Conservation (phyloP, 2,888 invertebrate genomes). For the Theretra japonica region DNA sequence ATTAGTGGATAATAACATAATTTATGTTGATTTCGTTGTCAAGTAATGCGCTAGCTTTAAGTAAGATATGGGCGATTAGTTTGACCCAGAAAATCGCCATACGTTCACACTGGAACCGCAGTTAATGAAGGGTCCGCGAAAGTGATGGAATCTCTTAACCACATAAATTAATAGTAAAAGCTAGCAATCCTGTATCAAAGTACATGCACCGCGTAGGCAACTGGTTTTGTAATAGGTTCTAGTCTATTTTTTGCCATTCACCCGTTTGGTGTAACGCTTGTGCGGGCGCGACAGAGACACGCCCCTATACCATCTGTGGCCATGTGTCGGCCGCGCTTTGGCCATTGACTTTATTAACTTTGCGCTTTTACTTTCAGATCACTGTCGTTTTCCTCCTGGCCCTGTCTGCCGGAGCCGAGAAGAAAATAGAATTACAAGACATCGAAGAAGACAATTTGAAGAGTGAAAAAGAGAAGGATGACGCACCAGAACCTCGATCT, state of each 20-base stretch:
- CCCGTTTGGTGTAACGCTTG: slow-evolving; percentile 64
- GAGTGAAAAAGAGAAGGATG: slow-evolving; percentile 79
- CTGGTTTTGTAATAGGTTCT: slow-evolving; percentile 75
- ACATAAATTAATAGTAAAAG: slow-evolving; percentile 80
- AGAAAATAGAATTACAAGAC: slow-evolving; percentile 89
- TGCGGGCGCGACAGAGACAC: slow-evolving; percentile 49
- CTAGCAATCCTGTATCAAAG: slow-evolving; percentile 70
- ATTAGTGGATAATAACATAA: neutral
- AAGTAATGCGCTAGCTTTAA: neutral
- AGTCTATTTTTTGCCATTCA: slow-evolving; percentile 79
- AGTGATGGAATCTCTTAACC: slow-evolving; percentile 65
- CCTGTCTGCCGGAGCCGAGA: slow-evolving; percentile 76
- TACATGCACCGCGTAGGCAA: slow-evolving; percentile 55
- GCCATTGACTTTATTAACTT: slow-evolving; percentile 55
- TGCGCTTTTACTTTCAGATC: slow-evolving; percentile 78
- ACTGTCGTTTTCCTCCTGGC: slow-evolving; percentile 63
- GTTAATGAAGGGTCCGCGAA: slow-evolving; percentile 57
- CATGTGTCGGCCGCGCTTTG: slow-evolving; percentile 52
- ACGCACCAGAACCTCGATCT: slow-evolving; percentile 54
- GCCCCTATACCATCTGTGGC: slow-evolving; percentile 60
- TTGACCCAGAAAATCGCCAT: slow-evolving; percentile 31
- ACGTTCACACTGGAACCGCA: slow-evolving; percentile 50
- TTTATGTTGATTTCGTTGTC: neutral
- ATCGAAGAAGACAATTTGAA: slow-evolving; percentile 89
- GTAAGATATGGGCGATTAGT: neutral